Evolutionary conservation across 2,113 vertebrate genomes (phyloP).

Genomic region (Malurus melanocephalus): DNA sequence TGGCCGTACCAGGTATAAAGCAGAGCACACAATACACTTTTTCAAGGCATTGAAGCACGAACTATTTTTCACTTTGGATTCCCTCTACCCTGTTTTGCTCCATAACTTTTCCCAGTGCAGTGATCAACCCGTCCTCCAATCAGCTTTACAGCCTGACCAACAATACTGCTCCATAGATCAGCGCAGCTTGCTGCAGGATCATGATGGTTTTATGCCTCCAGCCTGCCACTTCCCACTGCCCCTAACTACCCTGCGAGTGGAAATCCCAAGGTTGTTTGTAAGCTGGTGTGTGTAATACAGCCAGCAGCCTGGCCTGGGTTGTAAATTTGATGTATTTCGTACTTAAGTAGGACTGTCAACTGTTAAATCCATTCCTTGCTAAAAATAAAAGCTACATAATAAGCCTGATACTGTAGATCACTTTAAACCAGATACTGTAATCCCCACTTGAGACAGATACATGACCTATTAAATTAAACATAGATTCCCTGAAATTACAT

Average conservation of each 20-base stretch:
- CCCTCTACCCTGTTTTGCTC: constrained; percentile 6
- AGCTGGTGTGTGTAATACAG: neutral
- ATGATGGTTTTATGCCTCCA: neutral
- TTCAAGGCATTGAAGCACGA: neutral
- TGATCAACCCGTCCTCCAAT: constrained; percentile 35
- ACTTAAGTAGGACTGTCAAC: constrained; percentile 55
- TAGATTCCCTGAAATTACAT: constrained; percentile 56
- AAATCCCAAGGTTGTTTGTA: constrained; percentile 33
- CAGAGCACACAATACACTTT: neutral
- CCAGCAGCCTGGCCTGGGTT: neutral
- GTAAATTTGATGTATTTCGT: constrained; percentile 56
- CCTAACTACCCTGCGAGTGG: neutral
- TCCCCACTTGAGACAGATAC: constrained; percentile 62
- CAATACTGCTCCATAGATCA: constrained; percentile 5
- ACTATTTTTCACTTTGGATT: constrained; percentile 29
- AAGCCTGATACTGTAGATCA: constrained; percentile 59
- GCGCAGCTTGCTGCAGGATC: neutral
- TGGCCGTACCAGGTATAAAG: neutral
- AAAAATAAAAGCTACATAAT: constrained; percentile 67
- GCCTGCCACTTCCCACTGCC: neutral
- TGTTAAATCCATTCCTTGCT: constrained; percentile 61
- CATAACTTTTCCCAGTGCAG: constrained; percentile 24
- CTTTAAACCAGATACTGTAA: constrained; percentile 63
- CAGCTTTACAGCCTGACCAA: constrained; percentile 11
- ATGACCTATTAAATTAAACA: constrained; percentile 67